Conservation (phyloP, 1,140 invertebrate genomes). For the Drosophila guanche region DNA sequence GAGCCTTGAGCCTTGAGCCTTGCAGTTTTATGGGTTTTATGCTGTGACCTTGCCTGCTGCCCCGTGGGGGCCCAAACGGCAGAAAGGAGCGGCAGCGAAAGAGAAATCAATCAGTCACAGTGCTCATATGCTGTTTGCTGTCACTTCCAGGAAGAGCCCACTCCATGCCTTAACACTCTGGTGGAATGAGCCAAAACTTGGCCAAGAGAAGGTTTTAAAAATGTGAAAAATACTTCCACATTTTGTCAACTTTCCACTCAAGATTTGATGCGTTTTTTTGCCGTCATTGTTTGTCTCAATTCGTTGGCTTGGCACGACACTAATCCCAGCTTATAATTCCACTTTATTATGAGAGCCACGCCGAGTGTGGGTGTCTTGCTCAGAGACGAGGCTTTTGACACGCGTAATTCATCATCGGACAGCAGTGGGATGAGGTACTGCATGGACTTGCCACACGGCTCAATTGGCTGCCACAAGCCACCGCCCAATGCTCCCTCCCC, state of each 20-base stretch:
- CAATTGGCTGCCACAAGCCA: constrained; percentile 34
- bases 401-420: constrained; percentile 62
- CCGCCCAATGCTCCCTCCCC: constrained; percentile 6
- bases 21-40: constrained; percentile 5
- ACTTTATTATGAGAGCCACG: constrained; percentile 57
- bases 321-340: constrained; percentile 77
- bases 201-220: no score
- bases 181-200: no score
- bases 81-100: no score
- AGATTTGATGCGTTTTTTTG: no score
- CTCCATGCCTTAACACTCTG: no score
- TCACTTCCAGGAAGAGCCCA: constrained; percentile 40
- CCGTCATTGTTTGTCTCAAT: constrained; percentile 78
- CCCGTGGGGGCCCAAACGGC: constrained; percentile 12
- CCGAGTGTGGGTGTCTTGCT: constrained; percentile 42
- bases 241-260: no score
- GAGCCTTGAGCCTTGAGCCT: constrained; percentile 27
- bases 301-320: constrained; percentile 59
- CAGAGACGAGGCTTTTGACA: constrained; percentile 57
- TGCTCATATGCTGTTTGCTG: constrained; percentile 12
- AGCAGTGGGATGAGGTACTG: constrained; percentile 36
- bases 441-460: constrained; percentile 43
- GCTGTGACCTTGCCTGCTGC: constrained; percentile 18
- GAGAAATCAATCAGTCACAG: constrained; percentile 72
- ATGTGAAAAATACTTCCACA: no score